Conservation (phyloP, 92 coral and sea anemone species). For the Parazoanthus atlanticus region DNA sequence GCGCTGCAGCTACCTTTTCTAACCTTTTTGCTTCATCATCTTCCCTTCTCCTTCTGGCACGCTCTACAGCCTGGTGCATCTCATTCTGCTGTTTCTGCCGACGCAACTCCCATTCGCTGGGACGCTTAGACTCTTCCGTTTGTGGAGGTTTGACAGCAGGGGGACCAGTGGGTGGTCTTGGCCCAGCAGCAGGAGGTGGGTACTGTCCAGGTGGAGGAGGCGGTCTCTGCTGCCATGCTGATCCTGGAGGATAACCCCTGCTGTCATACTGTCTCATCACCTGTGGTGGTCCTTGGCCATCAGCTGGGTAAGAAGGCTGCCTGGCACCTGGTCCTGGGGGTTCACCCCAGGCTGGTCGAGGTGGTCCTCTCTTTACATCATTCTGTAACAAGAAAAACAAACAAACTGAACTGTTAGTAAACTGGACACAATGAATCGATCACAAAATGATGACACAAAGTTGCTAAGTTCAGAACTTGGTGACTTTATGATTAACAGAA, state of each 20-base stretch:
- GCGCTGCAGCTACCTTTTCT: conserved; percentile 82
- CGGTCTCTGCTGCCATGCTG: conserved; percentile 77
- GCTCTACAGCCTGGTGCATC: conserved; percentile 87
- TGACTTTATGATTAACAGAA: too few species aligned
- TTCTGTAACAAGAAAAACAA: conserved; percentile 34
- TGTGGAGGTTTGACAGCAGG: conserved; percentile 40
- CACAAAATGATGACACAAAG: neutral
- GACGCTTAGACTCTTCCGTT: conserved; percentile 48
- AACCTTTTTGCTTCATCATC: conserved; percentile 79
- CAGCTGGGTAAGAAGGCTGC: conserved; percentile 58
- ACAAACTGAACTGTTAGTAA: neutral
- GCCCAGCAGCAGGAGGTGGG: conserved; percentile 56
- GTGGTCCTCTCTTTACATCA: conserved; percentile 55
- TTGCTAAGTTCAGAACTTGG: neutral
- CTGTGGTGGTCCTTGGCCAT: conserved; percentile 58
- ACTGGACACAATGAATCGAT: neutral
- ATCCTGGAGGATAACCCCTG: conserved; percentile 45
- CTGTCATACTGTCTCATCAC: conserved; percentile 57
- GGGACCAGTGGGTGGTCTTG: conserved; percentile 42
- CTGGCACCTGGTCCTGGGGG: conserved; percentile 46
- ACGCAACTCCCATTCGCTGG: conserved; percentile 63
- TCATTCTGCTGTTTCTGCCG: conserved; percentile 80
- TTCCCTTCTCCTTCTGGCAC: conserved; percentile 91
- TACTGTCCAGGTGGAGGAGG: conserved; percentile 67
- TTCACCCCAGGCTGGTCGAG: conserved; percentile 82